These are phyloP conservation scores for Procambarus clarkii DNA, from an alignment of 1,140 invertebrate species.

Conservation along the genomic window DNA sequence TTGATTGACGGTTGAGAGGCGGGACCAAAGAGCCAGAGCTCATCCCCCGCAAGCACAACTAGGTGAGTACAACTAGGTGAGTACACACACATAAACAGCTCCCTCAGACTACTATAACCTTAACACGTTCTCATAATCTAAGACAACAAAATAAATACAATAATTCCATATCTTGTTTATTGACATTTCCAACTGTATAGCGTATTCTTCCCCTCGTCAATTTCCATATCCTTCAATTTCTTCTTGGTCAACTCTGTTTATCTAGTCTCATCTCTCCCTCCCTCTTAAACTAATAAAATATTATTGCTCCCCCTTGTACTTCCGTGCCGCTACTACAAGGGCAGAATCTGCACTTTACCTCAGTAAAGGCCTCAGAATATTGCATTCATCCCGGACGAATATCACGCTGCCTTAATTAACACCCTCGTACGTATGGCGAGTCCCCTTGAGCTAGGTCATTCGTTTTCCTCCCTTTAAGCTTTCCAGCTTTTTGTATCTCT, in stretches of 20 bases:
- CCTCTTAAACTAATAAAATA: neutral
- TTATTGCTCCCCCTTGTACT: neutral
- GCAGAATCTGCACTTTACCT: neutral
- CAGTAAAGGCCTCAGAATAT: neutral
- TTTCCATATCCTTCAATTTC: neutral
- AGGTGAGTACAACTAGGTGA: no score
- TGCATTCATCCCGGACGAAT: neutral
- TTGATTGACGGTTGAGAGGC: no score
- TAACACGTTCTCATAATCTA: no score
- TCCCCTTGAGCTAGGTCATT: no score
- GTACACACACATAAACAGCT: no score
- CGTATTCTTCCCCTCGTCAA: neutral
- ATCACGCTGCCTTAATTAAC: neutral
- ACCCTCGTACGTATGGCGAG: neutral
- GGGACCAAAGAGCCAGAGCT: no score
- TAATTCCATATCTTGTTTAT: no score
- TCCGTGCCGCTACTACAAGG: neutral
- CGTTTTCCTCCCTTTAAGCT: no score
- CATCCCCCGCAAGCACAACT: no score
- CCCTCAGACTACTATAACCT: no score
- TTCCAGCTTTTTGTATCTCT: neutral
- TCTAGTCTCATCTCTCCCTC: neutral
- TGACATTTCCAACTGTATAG: no score
- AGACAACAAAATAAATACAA: no score
- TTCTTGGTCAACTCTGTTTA: neutral